Percentiles rank a stretch among this genome's conserved stretches.
phyloP scores from a whole-genome alignment of 1,140 invertebrate species.

The Drosophila simulans region DNA sequence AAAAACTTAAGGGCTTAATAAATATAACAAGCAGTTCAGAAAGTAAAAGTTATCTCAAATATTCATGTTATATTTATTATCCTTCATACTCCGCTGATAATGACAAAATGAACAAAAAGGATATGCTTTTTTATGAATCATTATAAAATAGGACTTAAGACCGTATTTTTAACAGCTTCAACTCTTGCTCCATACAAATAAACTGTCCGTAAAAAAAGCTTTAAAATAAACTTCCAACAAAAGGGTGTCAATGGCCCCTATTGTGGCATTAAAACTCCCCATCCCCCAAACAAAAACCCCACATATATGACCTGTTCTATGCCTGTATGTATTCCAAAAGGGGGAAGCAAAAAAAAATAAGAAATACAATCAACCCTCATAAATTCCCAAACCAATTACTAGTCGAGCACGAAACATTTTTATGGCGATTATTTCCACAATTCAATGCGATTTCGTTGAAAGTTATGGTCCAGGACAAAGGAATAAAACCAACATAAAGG shows the following conservation, averaged over 20 bases:
- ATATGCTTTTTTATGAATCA: too few relatives aligned
- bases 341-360: conserved; percentile 13
- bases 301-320: conserved; percentile 29
- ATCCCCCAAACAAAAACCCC: conserved; percentile 15
- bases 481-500: conserved; percentile 43
- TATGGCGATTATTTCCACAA: conserved; percentile 65
- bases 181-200: conserved; percentile 9
- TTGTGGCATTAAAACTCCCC: conserved; percentile 34
- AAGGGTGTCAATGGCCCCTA: conserved; percentile 51
- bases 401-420: conserved; percentile 64
- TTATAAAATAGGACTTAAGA: not conserved
- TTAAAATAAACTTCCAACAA: conserved; percentile 38
- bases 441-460: conserved; percentile 59
- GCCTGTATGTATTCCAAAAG: conserved; percentile 17
- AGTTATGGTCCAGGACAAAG: conserved; percentile 52
- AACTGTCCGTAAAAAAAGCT: conserved; percentile 38
- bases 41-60: too few relatives aligned
- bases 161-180: conserved; percentile 14
- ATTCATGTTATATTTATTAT: too few relatives aligned
- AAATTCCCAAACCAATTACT: conserved; percentile 65
- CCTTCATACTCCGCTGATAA: too few relatives aligned
- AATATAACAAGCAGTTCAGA: too few relatives aligned
- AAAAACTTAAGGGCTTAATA: too few relatives aligned
- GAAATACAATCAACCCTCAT: conserved; percentile 60
- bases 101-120: too few relatives aligned